Conservation (phyloP, 2,888 invertebrate species). For the Drosophila pegasa region DNA sequence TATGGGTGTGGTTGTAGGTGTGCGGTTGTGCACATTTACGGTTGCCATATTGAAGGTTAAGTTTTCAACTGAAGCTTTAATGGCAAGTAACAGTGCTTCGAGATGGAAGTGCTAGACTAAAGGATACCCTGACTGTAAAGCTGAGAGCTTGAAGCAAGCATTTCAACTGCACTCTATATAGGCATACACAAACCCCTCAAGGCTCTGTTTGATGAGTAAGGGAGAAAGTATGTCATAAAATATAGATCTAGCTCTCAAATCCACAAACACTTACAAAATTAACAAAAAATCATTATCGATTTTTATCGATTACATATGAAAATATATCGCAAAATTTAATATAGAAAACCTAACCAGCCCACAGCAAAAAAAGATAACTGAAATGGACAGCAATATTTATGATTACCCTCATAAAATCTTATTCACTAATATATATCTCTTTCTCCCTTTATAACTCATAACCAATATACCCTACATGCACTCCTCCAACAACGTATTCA, state of each 20-base stretch:
- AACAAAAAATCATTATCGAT: not conserved
- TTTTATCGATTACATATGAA: not conserved
- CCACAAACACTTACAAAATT: too few relatives aligned
- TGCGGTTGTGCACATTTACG: slow-evolving; percentile 43
- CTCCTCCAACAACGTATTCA: not conserved
- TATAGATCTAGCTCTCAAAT: not conserved
- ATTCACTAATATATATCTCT: not conserved
- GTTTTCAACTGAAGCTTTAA: slow-evolving; percentile 62
- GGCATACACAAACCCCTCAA: not conserved
- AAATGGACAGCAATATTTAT: not conserved
- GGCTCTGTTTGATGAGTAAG: not conserved
- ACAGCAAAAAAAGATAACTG: not conserved
- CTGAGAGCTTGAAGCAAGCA: not conserved
- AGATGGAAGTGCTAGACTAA: not conserved
- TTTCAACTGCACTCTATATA: not conserved
- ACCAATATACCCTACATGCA: not conserved
- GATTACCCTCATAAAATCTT: not conserved
- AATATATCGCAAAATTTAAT: not conserved
- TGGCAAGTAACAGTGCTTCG: slow-evolving; percentile 25
- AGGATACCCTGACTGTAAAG: not conserved
- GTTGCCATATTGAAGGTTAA: slow-evolving; percentile 65
- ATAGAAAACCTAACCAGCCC: too few relatives aligned
- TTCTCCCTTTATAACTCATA: not conserved
- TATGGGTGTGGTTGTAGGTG: slow-evolving; percentile 3
- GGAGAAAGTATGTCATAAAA: not conserved